These are phyloP conservation scores for Papilio helenus DNA, from an alignment of 1,140 invertebrate genomes.

Conservation along the genomic window DNA sequence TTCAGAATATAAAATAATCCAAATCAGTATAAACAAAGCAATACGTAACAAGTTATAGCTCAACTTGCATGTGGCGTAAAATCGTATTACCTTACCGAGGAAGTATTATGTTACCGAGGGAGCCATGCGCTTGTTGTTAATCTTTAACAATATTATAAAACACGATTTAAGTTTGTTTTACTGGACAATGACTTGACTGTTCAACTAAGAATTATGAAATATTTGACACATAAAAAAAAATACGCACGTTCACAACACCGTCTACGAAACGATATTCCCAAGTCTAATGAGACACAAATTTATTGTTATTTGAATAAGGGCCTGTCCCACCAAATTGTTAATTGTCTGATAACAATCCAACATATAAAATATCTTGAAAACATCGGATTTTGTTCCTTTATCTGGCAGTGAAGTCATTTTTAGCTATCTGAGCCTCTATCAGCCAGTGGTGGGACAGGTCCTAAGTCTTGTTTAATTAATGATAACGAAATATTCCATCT, in stretches of 20 bases:
- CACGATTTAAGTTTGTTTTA: neutral
- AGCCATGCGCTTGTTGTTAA: neutral
- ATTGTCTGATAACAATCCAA: too few species aligned
- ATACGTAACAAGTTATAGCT: neutral
- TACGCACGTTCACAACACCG: too few species aligned
- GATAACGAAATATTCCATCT: slow-evolving; percentile 1
- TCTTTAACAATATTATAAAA: neutral
- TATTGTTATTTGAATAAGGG: neutral
- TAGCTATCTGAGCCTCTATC: too few species aligned
- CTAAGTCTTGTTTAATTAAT: neutral
- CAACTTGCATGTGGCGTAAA: slow-evolving; percentile 8
- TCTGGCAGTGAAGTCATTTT: too few species aligned
- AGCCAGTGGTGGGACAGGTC: too few species aligned
- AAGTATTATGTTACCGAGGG: neutral
- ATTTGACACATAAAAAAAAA: neutral
- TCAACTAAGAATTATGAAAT: neutral
- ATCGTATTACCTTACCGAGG: neutral
- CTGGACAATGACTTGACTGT: neutral
- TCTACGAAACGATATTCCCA: too few species aligned
- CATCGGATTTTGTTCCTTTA: too few species aligned
- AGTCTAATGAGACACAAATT: neutral
- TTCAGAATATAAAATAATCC: neutral
- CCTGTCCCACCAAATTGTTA: too few species aligned
- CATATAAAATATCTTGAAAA: too few species aligned
- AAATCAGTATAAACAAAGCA: neutral